Evolutionary conservation across 2,113 vertebrate genomes (phyloP), one percentile per base, ranked within the genome.

Genomic region (Tenebrosternarchus preto): DNA sequence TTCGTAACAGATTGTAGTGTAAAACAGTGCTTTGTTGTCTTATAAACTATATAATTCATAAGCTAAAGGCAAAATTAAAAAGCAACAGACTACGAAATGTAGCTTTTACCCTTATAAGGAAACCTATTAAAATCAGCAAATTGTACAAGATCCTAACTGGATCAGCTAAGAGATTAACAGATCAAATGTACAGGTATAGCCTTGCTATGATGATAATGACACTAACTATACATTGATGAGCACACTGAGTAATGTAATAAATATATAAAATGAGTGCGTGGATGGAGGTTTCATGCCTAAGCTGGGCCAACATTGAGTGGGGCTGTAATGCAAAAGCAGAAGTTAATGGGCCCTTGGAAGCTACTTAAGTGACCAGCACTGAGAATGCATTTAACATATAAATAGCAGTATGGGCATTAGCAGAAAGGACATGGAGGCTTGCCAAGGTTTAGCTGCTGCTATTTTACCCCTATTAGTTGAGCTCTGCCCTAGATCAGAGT

Each of bases 401-500:
- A 76, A 81, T 70, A 57, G 74, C 69, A 43, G 46, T 17, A 46
- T 75, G 20, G 27, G 4, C 19, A 4, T 20, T 80, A 64, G 66
- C 73, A 68, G 15, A 57, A 31, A 15, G 12, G 61, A 55, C 22
- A 69, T 29, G 50, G 12, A 36, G 46, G 78, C 69, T n/a, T 12
- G 59, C 53, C 17, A 39, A 55, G 57, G 72, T 80, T 80, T 33
- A 76, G 55, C 68, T 56, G n/a, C 68, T 57, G 77, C 33, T 77
- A 78, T 22, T 3, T 17, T 67, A 68, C 22, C 36, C 73, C 29
- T 16, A 59, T 73, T 77, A 73, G 71, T 50, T 11, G 61, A 70
- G 59, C n/a, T 15, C 1, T 1, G 80, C 69, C 73, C 80, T 82
- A 72, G 68, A 57, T 76, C 82, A 71, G 25, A 0, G 43, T 76